Conservation (phyloP, 2,888 invertebrate genomes). For the Sarcophaga caerulescens region DNA sequence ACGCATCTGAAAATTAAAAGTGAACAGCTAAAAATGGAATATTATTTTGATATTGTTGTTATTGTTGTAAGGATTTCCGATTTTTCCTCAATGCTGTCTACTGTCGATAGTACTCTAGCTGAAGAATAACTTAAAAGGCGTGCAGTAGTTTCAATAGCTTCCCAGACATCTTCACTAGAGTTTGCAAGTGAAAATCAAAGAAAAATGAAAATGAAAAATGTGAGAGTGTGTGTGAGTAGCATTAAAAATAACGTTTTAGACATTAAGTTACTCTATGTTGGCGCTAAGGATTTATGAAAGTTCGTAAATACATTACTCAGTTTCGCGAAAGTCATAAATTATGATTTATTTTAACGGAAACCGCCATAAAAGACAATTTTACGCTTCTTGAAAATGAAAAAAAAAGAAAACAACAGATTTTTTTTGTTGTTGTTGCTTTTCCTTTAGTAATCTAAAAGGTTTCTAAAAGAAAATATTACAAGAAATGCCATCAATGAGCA, state of each 20-base stretch:
- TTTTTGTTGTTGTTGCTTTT: too few species aligned
- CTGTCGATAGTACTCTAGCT: not conserved
- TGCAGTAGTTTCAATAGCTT: not conserved
- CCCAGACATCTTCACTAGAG: not conserved
- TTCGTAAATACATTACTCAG: not conserved
- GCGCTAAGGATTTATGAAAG: not conserved
- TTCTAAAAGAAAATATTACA: too few species aligned
- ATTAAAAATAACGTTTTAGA: too few species aligned
- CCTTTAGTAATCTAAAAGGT: too few species aligned
- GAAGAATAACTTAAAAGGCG: not conserved
- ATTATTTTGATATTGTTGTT: not conserved
- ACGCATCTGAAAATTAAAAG: not conserved
- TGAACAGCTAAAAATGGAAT: not conserved
- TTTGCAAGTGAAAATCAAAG: too few species aligned
- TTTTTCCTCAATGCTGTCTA: not conserved
- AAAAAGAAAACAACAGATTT: not conserved
- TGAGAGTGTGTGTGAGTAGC: too few species aligned
- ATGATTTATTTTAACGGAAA: constrained; percentile 46
- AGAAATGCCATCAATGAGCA: too few species aligned
- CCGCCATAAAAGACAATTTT: not conserved
- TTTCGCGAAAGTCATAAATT: constrained; percentile 16
- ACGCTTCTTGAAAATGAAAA: not conserved
- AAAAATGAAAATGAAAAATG: too few species aligned
- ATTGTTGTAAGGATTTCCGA: not conserved
- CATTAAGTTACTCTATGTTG: too few species aligned